Conservation (phyloP, 37 sponge, comb jelly and placozoan species). For the Hexactinellida sp. region DNA sequence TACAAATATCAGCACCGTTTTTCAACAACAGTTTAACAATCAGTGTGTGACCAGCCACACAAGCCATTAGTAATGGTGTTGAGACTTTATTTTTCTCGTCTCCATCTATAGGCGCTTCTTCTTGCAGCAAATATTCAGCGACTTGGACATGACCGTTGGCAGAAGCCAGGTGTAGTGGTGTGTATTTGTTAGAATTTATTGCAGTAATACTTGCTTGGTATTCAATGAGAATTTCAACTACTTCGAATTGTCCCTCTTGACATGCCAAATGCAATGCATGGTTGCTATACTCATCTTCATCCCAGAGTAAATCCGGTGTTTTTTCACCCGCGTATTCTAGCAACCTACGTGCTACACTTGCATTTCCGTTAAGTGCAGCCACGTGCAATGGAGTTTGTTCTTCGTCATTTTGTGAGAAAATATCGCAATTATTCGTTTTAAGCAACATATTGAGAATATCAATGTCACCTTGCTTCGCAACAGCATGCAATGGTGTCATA, state of each 20-base stretch:
- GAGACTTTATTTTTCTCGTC: slow-evolving; percentile 1
- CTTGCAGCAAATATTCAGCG: not conserved
- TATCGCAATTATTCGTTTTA: not conserved
- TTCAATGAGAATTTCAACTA: slow-evolving; percentile 11
- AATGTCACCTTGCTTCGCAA: not conserved
- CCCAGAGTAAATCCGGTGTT: not conserved
- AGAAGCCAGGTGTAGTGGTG: not conserved
- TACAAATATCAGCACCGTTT: slow-evolving; percentile 6
- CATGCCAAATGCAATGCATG: slow-evolving; percentile 12
- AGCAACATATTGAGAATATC: not conserved
- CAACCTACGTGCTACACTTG: not conserved
- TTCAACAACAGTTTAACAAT: not conserved
- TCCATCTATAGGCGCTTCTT: not conserved
- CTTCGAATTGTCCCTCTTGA: not conserved
- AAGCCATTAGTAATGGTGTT: not conserved
- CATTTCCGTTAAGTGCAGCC: not conserved
- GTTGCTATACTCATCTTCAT: slow-evolving; percentile 12
- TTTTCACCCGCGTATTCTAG: not conserved
- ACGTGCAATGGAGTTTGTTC: slow-evolving; percentile 14
- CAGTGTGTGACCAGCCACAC: not conserved
- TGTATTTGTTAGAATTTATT: not conserved
- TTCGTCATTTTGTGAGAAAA: slow-evolving; percentile 6
- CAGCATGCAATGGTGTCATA: not conserved
- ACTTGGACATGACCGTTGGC: not conserved
- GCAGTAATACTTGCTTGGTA: not conserved